Percentiles rank a stretch among this genome's conserved stretches.
Evolutionary conservation across 2,888 invertebrate species (phyloP).

Genomic region (Pyrrhosoma nymphula): DNA sequence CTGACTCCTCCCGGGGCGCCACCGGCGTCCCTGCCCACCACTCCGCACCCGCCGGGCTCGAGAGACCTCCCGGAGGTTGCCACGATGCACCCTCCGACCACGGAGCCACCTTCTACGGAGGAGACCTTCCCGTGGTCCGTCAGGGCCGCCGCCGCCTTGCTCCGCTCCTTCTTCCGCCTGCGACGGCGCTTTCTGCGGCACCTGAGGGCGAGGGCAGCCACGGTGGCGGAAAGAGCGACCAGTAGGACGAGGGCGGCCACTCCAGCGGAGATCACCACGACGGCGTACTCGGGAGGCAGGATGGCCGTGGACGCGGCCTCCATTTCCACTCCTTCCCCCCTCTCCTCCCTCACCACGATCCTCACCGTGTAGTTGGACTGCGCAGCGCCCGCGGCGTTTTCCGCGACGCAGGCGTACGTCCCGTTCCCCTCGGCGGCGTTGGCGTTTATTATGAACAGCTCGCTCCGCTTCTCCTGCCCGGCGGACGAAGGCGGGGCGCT

Average conservation of each 20-base stretch:
- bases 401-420: constrained; percentile 91
- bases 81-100: constrained; percentile 74
- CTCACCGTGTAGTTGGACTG: constrained; percentile 90
- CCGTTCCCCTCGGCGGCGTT: constrained; percentile 89
- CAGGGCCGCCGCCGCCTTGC: constrained; percentile 87
- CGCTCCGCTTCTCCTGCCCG: constrained; percentile 86
- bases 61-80: constrained; percentile 75
- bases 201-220: constrained; percentile 79
- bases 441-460: constrained; percentile 88
- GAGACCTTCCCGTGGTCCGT: constrained; percentile 87
- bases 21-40: constrained; percentile 78
- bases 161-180: constrained; percentile 79
- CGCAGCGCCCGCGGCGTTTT: constrained; percentile 90
- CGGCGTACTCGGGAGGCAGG: constrained; percentile 75
- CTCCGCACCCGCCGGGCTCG: constrained; percentile 79
- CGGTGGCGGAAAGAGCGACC: constrained; percentile 85
- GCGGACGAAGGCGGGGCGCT: constrained; percentile 20
- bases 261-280: constrained; percentile 86
- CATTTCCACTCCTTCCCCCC: constrained; percentile 79
- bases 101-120: constrained; percentile 77
- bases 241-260: constrained; percentile 92
- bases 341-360: constrained; percentile 72
- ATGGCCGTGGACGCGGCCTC: constrained; percentile 87
- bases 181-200: constrained; percentile 80
- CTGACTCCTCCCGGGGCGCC: constrained; percentile 73